A percentile compares a stretch with the other conserved stretches of the same genome.
phyloP scores from a whole-genome alignment of 2,888 invertebrate species.

The Phyllotreta cruciferae region DNA sequence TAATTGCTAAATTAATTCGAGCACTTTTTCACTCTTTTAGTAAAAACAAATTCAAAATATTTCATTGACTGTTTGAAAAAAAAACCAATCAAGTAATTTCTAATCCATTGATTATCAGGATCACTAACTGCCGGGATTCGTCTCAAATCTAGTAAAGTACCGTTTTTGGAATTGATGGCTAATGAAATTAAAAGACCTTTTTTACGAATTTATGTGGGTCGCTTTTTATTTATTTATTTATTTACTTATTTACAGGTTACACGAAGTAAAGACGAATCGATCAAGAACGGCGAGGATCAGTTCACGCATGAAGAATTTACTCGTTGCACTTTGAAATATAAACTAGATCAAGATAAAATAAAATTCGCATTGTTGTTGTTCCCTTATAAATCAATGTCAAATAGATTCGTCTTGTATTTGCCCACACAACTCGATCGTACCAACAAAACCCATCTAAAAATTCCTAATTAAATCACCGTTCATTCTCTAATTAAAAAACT shows the following conservation, averaged over 20 bases:
- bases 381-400: not conserved
- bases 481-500: too few relatives aligned
- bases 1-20: not conserved
- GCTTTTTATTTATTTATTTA: not conserved
- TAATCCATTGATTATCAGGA: slow-evolving; percentile 18
- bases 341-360: not conserved
- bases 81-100: slow-evolving; percentile 3
- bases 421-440: not conserved
- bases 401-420: not conserved
- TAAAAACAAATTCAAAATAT: too few relatives aligned
- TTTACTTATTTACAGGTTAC: slow-evolving; percentile 8
- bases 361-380: too few relatives aligned
- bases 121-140: not conserved
- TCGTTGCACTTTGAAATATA: not conserved
- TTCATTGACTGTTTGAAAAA: not conserved
- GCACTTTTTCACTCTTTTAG: not conserved
- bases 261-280: slow-evolving; percentile 1
- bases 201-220: slow-evolving; percentile 16
- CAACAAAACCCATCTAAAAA: too few relatives aligned
- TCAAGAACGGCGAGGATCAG: not conserved
- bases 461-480: too few relatives aligned
- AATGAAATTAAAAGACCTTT: slow-evolving; percentile 10
- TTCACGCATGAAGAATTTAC: slow-evolving; percentile 12
- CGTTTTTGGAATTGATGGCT: slow-evolving; percentile 8
- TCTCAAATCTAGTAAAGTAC: slow-evolving; percentile 5